Conservation (phyloP, 2,888 invertebrate genomes). For the Schizotus pectinicornis region DNA sequence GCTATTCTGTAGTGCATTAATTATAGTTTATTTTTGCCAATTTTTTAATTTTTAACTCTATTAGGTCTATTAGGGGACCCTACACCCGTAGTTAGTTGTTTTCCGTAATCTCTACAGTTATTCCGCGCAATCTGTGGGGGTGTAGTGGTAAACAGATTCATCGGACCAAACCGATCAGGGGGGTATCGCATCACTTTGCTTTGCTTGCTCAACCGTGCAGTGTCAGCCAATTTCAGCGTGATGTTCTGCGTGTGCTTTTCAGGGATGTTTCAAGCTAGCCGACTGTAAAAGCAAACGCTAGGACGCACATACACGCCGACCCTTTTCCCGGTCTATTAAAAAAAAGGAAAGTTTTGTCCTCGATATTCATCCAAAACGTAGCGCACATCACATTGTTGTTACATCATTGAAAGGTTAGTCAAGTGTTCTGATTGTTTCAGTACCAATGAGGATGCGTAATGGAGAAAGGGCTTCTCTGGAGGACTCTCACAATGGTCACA, state of each 20-base stretch:
- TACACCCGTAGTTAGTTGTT: too few relatives aligned
- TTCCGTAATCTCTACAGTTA: too few relatives aligned
- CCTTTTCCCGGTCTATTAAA: conserved; percentile 11
- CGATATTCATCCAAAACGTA: too few relatives aligned
- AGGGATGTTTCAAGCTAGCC: conserved; percentile 14
- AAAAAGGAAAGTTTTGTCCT: background rate
- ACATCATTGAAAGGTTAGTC: too few relatives aligned
- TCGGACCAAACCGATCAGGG: conserved; percentile 5
- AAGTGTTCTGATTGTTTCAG: conserved; percentile 62
- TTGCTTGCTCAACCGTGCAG: conserved; percentile 13
- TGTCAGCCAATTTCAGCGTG: conserved; percentile 9
- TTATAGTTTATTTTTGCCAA: too few relatives aligned
- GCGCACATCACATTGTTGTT: background rate
- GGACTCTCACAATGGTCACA: conserved; percentile 48
- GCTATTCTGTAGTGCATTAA: too few relatives aligned
- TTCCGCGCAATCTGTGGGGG: too few relatives aligned
- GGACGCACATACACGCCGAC: conserved; percentile 8
- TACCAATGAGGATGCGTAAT: conserved; percentile 59
- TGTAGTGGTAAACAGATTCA: too few relatives aligned
- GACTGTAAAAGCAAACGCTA: conserved; percentile 18
- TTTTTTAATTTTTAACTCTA: too few relatives aligned
- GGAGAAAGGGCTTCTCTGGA: conserved; percentile 54
- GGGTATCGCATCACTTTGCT: conserved; percentile 7
- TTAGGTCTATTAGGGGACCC: too few relatives aligned
- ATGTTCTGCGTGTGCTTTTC: conserved; percentile 15